Evolutionary conservation across 2,113 vertebrate species (phyloP).

Genomic region (Tachycineta bicolor): DNA sequence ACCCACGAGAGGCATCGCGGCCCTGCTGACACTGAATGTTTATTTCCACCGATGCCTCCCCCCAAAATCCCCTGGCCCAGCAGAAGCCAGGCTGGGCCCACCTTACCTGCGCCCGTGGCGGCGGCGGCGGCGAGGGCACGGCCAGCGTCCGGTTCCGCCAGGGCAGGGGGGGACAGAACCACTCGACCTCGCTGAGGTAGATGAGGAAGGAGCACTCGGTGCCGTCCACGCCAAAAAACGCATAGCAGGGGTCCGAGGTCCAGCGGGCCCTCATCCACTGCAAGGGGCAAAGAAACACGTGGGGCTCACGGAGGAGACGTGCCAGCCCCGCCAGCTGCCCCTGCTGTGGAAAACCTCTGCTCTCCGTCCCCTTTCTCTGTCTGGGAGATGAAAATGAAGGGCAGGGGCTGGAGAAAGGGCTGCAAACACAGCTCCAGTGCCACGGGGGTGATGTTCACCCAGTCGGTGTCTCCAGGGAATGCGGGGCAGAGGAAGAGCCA

Average conservation of each 20-base stretch:
- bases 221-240: constrained; percentile 94
- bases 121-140: constrained; percentile 65
- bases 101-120: constrained; percentile 82
- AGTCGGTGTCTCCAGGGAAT: neutral
- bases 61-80: fast-evolving
- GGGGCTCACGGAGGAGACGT: fast-evolving
- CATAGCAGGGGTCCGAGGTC: constrained; percentile 97
- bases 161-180: constrained; percentile 93
- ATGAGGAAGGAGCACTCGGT: constrained; percentile 96
- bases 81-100: neutral
- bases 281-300: neutral
- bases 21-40: neutral
- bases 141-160: constrained; percentile 86
- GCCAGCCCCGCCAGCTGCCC: neutral
- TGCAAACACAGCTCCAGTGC: neutral
- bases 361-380: neutral
- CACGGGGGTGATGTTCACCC: fast-evolving
- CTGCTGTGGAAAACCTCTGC: fast-evolving
- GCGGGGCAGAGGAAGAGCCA: neutral
- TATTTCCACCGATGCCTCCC: neutral
- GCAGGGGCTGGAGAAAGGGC: neutral
- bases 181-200: constrained; percentile 97
- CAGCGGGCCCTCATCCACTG: constrained; percentile 98
- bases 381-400: neutral
- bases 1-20: fast-evolving